These are phyloP conservation scores for Tenebrio molitor DNA, from an alignment of 1,140 invertebrate genomes.

Conservation along the genomic window DNA sequence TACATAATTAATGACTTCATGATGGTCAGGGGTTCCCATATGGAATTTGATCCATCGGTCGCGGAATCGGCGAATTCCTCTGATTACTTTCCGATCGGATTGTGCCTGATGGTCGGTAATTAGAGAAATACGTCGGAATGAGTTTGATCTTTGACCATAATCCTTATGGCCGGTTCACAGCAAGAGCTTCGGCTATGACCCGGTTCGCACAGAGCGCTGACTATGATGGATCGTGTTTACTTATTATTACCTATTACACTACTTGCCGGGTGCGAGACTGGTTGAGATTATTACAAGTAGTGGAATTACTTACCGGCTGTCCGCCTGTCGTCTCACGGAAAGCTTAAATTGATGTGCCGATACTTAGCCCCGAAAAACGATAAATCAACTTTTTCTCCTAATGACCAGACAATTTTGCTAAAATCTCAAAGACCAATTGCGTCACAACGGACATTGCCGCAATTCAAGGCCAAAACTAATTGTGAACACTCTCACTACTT, in stretches of 20 bases:
- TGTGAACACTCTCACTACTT: too few species aligned
- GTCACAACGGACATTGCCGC: background rate
- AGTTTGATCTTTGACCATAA: slow-evolving; percentile 36
- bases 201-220: slow-evolving; percentile 52
- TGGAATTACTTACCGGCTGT: slow-evolving; percentile 35
- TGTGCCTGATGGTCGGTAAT: background rate
- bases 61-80: slow-evolving; percentile 8
- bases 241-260: slow-evolving; percentile 56
- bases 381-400: slow-evolving; percentile 25
- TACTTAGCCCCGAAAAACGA: slow-evolving; percentile 21
- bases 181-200: slow-evolving; percentile 47
- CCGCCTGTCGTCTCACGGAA: slow-evolving; percentile 16
- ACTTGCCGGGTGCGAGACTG: slow-evolving; percentile 47
- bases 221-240: slow-evolving; percentile 55
- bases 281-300: slow-evolving; percentile 37
- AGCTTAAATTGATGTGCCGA: slow-evolving; percentile 36
- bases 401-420: background rate
- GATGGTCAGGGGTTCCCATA: background rate
- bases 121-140: slow-evolving; percentile 39
- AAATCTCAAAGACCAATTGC: background rate
- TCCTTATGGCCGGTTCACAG: slow-evolving; percentile 9
- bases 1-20: slow-evolving; percentile 30
- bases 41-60: slow-evolving; percentile 1
- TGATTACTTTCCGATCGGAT: background rate
- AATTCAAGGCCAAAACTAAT: too few species aligned